Base-by-base conservation (phyloP, 2,113 vertebrate species). In the Solea senegalensis region DNA sequence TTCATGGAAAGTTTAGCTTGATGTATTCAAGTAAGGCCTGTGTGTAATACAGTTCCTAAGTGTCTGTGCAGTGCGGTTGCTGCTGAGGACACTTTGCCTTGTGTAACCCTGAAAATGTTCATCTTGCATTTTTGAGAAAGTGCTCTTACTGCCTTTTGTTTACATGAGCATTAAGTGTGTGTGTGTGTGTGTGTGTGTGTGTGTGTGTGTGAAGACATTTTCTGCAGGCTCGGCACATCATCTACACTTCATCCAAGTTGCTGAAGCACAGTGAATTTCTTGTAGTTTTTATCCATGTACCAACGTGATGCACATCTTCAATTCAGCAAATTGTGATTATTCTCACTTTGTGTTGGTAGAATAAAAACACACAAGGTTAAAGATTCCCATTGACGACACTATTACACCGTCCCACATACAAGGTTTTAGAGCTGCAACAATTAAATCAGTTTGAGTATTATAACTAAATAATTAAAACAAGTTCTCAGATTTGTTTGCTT, bases 221-320 rank as follows among this genome's bases (percentile, higher is more conserved):
- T 68, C 56, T 67, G 76, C 65, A 70, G 39, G 9, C 54, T 15
- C 64, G 41, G 34, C 67, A 81, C 27, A 11, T 51, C 49, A 21
- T 75, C 43, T 72, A 50, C 65, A 78, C 68, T 53, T 50, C 21
- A 58, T 67, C 69, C 68, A 45, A 57, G 72, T 44, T 54, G 55
- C 50, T 14, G 45, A 12, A 76, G 66, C 50, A 44, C 21, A 59
- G 21, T 64, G 48, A 65, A 74, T 53, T 63, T 46, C 44, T 9
- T 46, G 9, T 46, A 48, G 11, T 14, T 48, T 48, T 48, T 13
- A 48, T 4, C 45, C 45, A 10, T 5, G 67, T 57, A 51, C 6
- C 66, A 41, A 3, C 7, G 62, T 27, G 66, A 45, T 49, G 2
- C 34, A 11, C 4, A 27, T 9, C 50, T 72, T 52, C 49, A 54